A percentile compares a stretch with the other conserved stretches of the same genome.
These are phyloP conservation scores for Listronotus oregonensis DNA, from an alignment of 1,140 invertebrate genomes.

Conservation along the genomic window DNA sequence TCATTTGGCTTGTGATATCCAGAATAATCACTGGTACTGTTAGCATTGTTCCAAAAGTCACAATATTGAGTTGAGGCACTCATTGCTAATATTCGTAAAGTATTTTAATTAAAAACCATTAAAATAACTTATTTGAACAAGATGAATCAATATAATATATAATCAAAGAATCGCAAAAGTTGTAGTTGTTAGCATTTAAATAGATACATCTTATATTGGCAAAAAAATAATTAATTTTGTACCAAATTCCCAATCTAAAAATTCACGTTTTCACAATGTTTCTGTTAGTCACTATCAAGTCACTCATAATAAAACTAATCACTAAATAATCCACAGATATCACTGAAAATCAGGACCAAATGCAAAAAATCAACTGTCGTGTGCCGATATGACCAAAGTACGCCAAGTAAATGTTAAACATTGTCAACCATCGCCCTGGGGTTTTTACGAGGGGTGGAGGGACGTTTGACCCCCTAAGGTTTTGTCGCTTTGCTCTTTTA, in stretches of 20 bases:
- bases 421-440: slow-evolving; percentile 53
- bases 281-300: no score
- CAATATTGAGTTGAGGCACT: slow-evolving; percentile 39
- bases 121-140: no score
- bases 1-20: slow-evolving; percentile 9
- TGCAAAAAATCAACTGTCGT: slow-evolving; percentile 21
- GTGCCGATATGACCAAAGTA: slow-evolving; percentile 43
- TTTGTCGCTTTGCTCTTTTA: slow-evolving; percentile 53
- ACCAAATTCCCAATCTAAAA: no score
- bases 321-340: no score
- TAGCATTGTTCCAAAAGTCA: slow-evolving; percentile 36
- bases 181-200: no score
- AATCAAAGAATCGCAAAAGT: no score
- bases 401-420: slow-evolving; percentile 54
- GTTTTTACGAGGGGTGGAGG: slow-evolving; percentile 42
- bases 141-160: no score
- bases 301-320: no score
- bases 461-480: slow-evolving; percentile 52
- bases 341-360: background rate
- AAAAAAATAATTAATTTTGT: no score
- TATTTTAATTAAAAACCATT: no score
- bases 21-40: background rate
- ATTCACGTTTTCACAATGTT: no score
- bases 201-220: no score
- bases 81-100: slow-evolving; percentile 13